Evolutionary conservation across 2,113 vertebrate genomes (phyloP), one percentile per base, ranked within the genome.

Genomic region (Rhipidura dahli): DNA sequence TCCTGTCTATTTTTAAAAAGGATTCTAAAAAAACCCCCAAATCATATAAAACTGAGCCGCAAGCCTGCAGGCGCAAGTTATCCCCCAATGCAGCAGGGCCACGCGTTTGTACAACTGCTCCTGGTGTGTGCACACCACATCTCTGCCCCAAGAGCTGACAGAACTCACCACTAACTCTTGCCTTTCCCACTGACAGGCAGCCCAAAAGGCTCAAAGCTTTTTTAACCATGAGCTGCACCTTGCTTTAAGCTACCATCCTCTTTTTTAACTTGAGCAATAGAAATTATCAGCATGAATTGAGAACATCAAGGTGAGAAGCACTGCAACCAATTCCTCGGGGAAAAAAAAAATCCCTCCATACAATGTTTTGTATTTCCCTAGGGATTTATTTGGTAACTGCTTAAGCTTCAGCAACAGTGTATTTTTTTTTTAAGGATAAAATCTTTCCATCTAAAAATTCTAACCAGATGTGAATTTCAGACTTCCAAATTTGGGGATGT

Each of bases 401-500:
- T 90, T 82, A 87, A 73, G 40, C 68, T 91, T 60, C 57, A 75
- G 35, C 83, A 87, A 33, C 53, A 56, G 61, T 45, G 44, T 68
- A 3, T 21, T 27, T 51, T 42, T 87, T 89, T 81, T 63, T 50
- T 9, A 47, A 44, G 75, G 35, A 76, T 51, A 73, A 90, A 94
- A 87, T 90, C 8, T 88, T 96, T 93, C 93, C 90, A 83, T 93
- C 60, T 83, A 93, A 88, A 95, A 93, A 96, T 88, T 92, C 94
- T 86, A 96, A 95, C 79, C 93, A 96, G 92, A 96, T 94, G 94
- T 95, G 90, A 56, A 89, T 83, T 93, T 96, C 88, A 95, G 49
- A 94, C 60, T 92, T 97, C 94, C 94, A 96, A 96, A 96, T 97
- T 88, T 94, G 94, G 96, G 60, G 89, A 90, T 75, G 71, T 94